Base-by-base conservation (phyloP, 2,113 vertebrate species). In the Sarotherodon lohbergeri region DNA sequence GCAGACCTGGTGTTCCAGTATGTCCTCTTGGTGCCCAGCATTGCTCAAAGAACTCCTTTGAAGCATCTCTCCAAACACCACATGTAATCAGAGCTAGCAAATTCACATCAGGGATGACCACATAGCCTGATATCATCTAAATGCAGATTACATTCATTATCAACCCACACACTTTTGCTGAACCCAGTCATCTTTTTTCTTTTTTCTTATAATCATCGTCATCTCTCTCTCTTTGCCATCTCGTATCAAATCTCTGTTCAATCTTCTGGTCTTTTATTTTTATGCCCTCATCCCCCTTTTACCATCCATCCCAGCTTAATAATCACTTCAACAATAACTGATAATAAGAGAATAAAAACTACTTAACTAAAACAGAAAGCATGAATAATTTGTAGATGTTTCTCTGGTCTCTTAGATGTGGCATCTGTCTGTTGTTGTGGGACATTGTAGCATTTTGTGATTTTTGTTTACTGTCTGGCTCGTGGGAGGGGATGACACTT, bases 71-170 rank as follows among this genome's bases (percentile, higher is more conserved):
- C 11, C 83, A 82, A 85, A 90, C 48, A 82, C 22, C 27, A 48
- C 66, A 48, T 78, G 39, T 85, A 88, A 88, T 88, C 83, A 90
- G 63, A 88, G 66, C 41, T 50, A 34, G 48, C 57, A 54, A 83
- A 90, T 88, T 89, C 86, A 90, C 80, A 82, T 82, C 48, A 93
- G 83, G 46, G 54, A 92, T 87, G 91, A 82, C 83, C 91, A 84
- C 56, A 82, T 24, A 43, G 66, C 29, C 82, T 82, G 73, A 89
- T 87, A 83, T 92, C 56, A 92, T 94, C 87, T 94, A 92, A 94
- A 94, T 94, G 93, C 85, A 94, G 89, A 94, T 92, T 91, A 79
- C 61, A 88, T 92, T 89, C 55, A 92, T 94, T 90, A 88, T 90
- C 54, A 88, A 19, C 82, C 82, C 85, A 86, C 86, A 88, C 79